Percentiles rank a stretch among this genome's conserved stretches.
phyloP scores from a whole-genome alignment of 1,140 invertebrate species.

The Heliothis subflexa region DNA sequence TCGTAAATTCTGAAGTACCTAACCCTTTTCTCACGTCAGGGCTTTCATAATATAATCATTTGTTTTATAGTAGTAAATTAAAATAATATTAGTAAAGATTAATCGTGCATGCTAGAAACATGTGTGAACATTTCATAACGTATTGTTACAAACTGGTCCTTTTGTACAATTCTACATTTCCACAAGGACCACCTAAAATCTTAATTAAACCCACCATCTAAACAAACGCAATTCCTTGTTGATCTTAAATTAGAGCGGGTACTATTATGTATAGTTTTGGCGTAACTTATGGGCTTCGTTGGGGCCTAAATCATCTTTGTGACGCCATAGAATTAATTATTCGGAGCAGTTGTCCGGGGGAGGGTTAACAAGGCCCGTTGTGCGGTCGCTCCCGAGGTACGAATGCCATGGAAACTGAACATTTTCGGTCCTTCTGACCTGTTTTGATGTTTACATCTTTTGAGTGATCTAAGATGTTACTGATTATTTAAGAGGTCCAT shows the following conservation, averaged over 20 bases:
- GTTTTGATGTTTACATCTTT: neutral
- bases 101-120: no score
- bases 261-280: slow-evolving; percentile 39
- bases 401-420: slow-evolving; percentile 7
- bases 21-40: no score
- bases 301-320: slow-evolving; percentile 21
- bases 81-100: no score
- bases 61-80: no score
- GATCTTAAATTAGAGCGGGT: slow-evolving; percentile 33
- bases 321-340: slow-evolving; percentile 37
- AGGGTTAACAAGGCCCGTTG: slow-evolving; percentile 23
- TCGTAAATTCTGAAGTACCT: no score
- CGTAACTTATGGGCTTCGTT: slow-evolving; percentile 24
- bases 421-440: neutral
- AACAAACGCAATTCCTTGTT: slow-evolving; percentile 22
- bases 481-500: no score
- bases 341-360: slow-evolving; percentile 18
- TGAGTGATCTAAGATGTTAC: neutral
- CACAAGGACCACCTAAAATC: neutral
- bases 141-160: no score
- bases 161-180: no score
- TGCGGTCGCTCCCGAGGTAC: slow-evolving; percentile 18
- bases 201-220: slow-evolving; percentile 25
- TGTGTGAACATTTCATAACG: no score
- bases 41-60: no score